These are phyloP conservation scores for Actinemys pallida DNA, from an alignment of 2,113 vertebrate species.

Conservation along the genomic window DNA sequence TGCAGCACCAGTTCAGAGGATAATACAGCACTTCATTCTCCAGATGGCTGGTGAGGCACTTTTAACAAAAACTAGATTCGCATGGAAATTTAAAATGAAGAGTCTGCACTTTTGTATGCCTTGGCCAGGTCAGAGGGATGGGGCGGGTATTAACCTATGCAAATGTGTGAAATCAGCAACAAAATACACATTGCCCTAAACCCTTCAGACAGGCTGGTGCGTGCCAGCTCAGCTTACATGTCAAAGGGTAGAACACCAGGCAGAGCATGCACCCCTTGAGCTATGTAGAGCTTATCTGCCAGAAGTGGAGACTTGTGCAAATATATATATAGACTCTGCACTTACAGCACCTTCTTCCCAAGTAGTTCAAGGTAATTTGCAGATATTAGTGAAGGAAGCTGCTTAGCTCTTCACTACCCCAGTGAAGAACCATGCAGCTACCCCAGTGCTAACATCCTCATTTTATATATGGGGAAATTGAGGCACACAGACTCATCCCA, in stretches of 20 bases:
- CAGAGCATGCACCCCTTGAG: background rate
- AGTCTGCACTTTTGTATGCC: background rate
- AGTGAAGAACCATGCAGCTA: background rate
- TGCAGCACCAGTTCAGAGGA: background rate
- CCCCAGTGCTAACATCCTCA: background rate
- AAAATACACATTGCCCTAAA: background rate
- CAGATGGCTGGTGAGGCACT: accelerated
- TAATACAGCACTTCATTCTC: background rate
- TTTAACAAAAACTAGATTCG: background rate
- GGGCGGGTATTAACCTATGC: background rate
- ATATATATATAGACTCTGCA: background rate
- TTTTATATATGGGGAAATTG: background rate
- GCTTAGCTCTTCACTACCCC: background rate
- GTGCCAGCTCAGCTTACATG: background rate
- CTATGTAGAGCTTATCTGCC: background rate
- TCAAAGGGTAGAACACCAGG: background rate
- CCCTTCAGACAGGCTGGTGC: background rate
- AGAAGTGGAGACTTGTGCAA: background rate
- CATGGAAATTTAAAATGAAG: background rate
- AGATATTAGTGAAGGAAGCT: background rate
- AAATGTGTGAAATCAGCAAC: background rate
- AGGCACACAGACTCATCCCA: too few relatives aligned
- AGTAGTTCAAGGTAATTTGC: background rate
- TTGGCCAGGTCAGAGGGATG: background rate
- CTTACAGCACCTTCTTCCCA: background rate